Percentiles rank a stretch among this genome's conserved stretches.
These are phyloP conservation scores for Aleiodes sp. DNA, from an alignment of 1,140 invertebrate species.

Conservation along the genomic window DNA sequence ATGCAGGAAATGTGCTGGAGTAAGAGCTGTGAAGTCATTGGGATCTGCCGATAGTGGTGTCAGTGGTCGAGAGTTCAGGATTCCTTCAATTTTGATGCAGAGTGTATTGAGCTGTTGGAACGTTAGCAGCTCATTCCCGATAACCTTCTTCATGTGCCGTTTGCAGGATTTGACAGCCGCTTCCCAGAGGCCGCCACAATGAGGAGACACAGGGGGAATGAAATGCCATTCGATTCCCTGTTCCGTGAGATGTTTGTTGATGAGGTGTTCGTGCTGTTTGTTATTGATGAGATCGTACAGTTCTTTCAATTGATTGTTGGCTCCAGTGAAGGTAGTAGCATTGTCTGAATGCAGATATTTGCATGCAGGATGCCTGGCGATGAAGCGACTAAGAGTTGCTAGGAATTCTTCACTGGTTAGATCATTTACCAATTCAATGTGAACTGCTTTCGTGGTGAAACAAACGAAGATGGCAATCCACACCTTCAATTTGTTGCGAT, in stretches of 20 bases:
- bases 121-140: conserved; percentile 34
- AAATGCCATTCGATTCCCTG: conserved; percentile 35
- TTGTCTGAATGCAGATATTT: conserved; percentile 44
- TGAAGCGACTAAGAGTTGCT: conserved; percentile 44
- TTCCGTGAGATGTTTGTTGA: background rate
- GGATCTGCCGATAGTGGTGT: conserved; percentile 37
- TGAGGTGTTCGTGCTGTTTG: background rate
- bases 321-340: conserved; percentile 51
- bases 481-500: conserved; percentile 41
- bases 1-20: conserved; percentile 51
- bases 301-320: conserved; percentile 26
- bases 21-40: conserved; percentile 38
- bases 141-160: conserved; percentile 37
- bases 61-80: conserved; percentile 44
- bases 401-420: conserved; percentile 46
- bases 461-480: conserved; percentile 49
- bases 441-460: conserved; percentile 47
- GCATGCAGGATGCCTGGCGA: conserved; percentile 31
- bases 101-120: conserved; percentile 38
- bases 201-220: conserved; percentile 31
- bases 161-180: conserved; percentile 40
- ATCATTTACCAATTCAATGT: conserved; percentile 47
- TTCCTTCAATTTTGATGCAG: no score
- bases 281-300: background rate
- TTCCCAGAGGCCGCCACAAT: conserved; percentile 37